Evolutionary conservation across 2,797 vertebrate species (phyloP).

Genomic region (Halcyon leucocephala): DNA sequence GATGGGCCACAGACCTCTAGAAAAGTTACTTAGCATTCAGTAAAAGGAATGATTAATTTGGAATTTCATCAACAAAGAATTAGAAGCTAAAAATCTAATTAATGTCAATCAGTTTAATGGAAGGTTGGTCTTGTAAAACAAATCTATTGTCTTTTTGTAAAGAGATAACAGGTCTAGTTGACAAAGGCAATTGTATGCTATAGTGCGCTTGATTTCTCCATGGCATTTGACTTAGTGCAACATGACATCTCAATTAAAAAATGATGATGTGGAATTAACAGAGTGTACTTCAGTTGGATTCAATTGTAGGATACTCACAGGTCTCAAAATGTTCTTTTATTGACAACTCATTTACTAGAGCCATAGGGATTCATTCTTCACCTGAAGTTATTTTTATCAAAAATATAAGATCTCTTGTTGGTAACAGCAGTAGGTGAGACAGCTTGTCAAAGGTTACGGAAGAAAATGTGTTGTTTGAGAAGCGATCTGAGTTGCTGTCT

Average conservation of each 20-base stretch:
- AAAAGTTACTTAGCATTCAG: slow-evolving; percentile 40
- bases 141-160: slow-evolving; percentile 37
- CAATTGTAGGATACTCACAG: not conserved
- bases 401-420: not conserved
- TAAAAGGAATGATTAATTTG: slow-evolving; percentile 42
- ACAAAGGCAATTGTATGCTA: slow-evolving; percentile 62
- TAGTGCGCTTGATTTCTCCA: slow-evolving; percentile 61
- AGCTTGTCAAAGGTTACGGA: not conserved
- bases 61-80: slow-evolving; percentile 67
- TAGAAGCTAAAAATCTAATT: slow-evolving; percentile 66
- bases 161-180: slow-evolving; percentile 61
- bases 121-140: slow-evolving; percentile 66
- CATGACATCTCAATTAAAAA: slow-evolving; percentile 66
- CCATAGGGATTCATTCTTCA: not conserved
- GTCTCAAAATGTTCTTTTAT: not conserved
- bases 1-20: not conserved
- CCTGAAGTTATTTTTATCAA: not conserved
- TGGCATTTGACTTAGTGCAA: slow-evolving; percentile 63
- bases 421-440: not conserved
- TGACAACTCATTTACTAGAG: not conserved
- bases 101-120: slow-evolving; percentile 65
- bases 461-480: not conserved
- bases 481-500: not conserved
- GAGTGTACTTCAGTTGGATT: not conserved
- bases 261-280: slow-evolving; percentile 49